These are phyloP conservation scores for Synchiropus splendidus DNA, from an alignment of 2,113 vertebrate genomes.

Conservation along the genomic window DNA sequence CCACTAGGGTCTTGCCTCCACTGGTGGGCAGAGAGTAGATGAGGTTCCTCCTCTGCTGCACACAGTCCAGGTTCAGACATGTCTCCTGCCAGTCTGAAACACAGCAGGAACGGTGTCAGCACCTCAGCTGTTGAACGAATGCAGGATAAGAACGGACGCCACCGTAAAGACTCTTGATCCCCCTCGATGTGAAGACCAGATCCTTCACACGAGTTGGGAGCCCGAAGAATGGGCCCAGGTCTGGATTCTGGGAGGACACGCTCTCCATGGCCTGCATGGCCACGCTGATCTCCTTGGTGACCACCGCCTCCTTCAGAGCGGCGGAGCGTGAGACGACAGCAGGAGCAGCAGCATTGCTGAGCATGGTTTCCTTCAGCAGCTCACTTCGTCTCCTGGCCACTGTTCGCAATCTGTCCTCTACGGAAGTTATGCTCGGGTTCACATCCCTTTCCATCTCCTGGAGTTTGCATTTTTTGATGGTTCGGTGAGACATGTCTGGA, in stretches of 20 bases:
- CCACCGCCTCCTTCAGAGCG: conserved; percentile 71
- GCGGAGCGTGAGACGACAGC: conserved; percentile 64
- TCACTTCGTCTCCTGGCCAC: conserved; percentile 59
- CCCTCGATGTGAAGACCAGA: conserved; percentile 72
- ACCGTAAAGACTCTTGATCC: conserved; percentile 89
- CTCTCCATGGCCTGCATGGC: conserved; percentile 70
- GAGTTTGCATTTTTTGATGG: conserved; percentile 12
- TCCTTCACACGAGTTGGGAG: conserved; percentile 89
- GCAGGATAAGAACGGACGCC: conserved; percentile 22
- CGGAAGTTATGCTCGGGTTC: neutral
- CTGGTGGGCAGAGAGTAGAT: conserved; percentile 94
- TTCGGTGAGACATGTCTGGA: conserved; percentile 25
- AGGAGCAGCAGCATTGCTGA: conserved; percentile 75
- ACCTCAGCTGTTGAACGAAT: too few relatives aligned
- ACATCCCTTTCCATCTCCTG: neutral
- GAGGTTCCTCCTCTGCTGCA: conserved; percentile 82
- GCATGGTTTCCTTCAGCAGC: conserved; percentile 80
- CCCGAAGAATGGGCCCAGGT: conserved; percentile 91
- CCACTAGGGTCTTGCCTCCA: conserved; percentile 94
- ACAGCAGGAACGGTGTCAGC: neutral
- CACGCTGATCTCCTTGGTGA: conserved; percentile 78
- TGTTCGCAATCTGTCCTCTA: neutral
- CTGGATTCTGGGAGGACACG: conserved; percentile 54
- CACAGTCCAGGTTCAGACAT: conserved; percentile 81
- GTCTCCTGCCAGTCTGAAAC: conserved; percentile 85